phyloP scores from a whole-genome alignment of 2,113 vertebrate genomes.

The Chaetura pelagica region DNA sequence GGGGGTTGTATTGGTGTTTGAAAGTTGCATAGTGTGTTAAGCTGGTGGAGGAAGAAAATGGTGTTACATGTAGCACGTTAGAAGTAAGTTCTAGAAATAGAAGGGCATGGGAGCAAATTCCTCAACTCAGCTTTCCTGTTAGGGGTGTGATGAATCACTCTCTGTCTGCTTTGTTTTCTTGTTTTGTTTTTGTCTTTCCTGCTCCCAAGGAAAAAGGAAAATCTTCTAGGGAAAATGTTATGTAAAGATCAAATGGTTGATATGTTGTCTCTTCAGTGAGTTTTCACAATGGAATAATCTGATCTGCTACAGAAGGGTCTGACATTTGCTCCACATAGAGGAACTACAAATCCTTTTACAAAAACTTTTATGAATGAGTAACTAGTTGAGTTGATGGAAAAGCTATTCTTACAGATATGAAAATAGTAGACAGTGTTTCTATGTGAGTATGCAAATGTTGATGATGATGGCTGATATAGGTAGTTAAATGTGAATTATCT shows the following conservation, averaged over 20 bases:
- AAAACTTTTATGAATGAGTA: neutral
- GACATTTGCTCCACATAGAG: neutral
- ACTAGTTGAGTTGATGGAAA: neutral
- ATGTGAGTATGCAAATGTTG: neutral
- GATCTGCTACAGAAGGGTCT: neutral
- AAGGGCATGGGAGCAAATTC: constrained; percentile 9
- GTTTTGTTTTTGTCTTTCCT: constrained; percentile 39
- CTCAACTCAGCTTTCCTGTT: constrained; percentile 22
- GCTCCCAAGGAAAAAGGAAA: neutral
- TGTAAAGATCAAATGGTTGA: neutral
- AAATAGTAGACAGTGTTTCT: neutral
- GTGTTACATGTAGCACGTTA: neutral
- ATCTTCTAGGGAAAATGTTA: constrained; percentile 1
- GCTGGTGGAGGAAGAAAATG: neutral
- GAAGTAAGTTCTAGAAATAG: constrained; percentile 11
- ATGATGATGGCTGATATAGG: neutral
- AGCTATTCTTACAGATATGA: neutral
- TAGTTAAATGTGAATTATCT: neutral
- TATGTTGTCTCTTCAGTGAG: neutral
- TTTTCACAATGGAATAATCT: neutral
- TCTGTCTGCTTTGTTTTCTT: neutral
- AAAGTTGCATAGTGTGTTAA: neutral
- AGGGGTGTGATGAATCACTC: constrained; percentile 15
- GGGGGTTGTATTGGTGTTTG: neutral
- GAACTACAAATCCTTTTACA: neutral